Evolutionary conservation across 2,797 vertebrate genomes (phyloP), one percentile per base, ranked within the genome.

Genomic region (Cyclopterus lumpus): DNA sequence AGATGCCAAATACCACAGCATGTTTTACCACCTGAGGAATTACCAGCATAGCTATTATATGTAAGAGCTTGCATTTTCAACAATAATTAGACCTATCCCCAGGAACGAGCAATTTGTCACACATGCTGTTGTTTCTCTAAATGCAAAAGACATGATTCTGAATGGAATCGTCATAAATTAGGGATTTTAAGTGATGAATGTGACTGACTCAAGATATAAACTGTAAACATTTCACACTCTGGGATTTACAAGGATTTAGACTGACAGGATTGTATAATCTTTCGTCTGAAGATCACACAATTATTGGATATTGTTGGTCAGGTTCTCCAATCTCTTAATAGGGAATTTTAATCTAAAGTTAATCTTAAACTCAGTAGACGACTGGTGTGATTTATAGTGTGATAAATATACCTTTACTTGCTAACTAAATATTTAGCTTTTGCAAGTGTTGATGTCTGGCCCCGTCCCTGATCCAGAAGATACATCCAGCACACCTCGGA

Each of bases 401-500:
- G 30, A 42, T 38, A 30, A 51, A 63, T 51, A 64, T 61, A 7
- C 4, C 18, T 16, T 22, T 16, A 3, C 30, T 30, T 62, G 32
- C n/a, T 49, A 15, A 59, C 67, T 24, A 4, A 15, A 53, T 53
- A 24, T 30, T 10, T 36, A 53, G 36, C 51, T 38, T 53, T 26
- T 64, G 55, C 26, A 3, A 8, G 32, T 16, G 59, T 48, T 62
- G 61, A 62, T 67, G 38, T 65, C 66, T 18, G 62, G 53, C 77
- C 36, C 64, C 28, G 32, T 70, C 68, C 42, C 60, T 62, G 53
- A 76, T 53, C 57, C 63, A 71, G 58, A 83, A 67, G 38, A 80
- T 12, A 44, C 68, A 66, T 80, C 49, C 55, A 73, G 60, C 61
- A 64, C 59, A 82, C 54, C 74, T 75, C 15, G 55, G 58, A 67